phyloP scores from a whole-genome alignment of 2,888 invertebrate genomes.

The Drosophila crucigera region DNA sequence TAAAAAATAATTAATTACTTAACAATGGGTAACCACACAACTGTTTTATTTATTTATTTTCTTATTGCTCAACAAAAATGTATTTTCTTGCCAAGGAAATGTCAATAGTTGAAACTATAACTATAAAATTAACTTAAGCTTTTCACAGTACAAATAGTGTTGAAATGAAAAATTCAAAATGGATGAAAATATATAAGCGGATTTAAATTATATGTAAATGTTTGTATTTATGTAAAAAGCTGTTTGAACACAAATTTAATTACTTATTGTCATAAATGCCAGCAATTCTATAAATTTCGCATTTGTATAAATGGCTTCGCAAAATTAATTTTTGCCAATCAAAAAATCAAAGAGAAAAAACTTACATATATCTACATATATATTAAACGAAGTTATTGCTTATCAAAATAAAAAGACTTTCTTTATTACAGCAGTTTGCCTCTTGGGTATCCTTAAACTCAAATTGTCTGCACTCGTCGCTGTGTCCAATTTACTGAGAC shows the following conservation, averaged over 20 bases:
- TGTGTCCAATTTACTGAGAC: conserved; percentile 42
- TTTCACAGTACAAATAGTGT: neutral
- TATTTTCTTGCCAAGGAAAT: neutral
- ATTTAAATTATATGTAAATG: neutral
- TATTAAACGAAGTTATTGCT: neutral
- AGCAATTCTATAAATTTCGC: neutral
- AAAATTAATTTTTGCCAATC: neutral
- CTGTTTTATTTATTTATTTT: neutral
- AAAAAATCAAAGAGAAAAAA: neutral
- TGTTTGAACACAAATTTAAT: neutral
- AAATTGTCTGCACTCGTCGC: conserved; percentile 3
- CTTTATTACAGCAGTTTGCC: neutral
- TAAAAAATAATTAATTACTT: neutral
- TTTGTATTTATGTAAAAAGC: neutral
- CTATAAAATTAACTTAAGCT: neutral
- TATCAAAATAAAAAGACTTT: neutral
- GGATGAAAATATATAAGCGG: neutral
- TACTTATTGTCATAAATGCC: neutral
- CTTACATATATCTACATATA: neutral
- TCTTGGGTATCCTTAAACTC: neutral
- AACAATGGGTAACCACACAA: neutral
- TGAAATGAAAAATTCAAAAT: neutral
- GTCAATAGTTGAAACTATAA: neutral
- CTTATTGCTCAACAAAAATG: neutral
- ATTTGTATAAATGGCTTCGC: neutral